Percentiles rank a stretch among this genome's conserved stretches.
Conservation (phyloP, 2,113 vertebrate species). For the Pedetes capensis region DNA sequence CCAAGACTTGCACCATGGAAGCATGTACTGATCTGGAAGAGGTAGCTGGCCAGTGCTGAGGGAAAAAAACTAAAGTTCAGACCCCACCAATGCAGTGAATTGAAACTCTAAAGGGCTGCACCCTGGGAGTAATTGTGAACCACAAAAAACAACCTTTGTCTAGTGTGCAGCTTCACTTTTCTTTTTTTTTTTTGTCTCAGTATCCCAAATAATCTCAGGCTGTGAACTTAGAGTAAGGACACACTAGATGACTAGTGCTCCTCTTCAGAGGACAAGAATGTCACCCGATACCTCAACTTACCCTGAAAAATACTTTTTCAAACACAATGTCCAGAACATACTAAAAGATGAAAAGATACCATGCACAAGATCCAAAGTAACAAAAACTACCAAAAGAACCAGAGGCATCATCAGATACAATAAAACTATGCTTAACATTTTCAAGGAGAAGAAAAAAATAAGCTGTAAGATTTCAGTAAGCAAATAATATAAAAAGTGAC, state of each 20-base stretch:
- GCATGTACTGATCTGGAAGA: neutral
- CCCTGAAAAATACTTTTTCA: conserved; percentile 9
- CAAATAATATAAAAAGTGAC: neutral
- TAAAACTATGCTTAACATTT: neutral
- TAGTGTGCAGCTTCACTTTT: neutral
- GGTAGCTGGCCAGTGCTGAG: neutral
- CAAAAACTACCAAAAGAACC: neutral
- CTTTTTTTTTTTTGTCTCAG: neutral
- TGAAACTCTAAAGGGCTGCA: neutral
- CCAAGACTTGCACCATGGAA: neutral
- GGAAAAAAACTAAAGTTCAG: neutral
- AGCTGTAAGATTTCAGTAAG: neutral
- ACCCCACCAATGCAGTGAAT: neutral
- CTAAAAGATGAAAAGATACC: neutral
- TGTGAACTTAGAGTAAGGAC: neutral
- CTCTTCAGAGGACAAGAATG: neutral
- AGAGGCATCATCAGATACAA: neutral
- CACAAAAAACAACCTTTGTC: neutral
- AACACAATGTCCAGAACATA: neutral
- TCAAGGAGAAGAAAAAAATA: conserved; percentile 17
- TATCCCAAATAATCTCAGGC: neutral
- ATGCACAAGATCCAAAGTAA: neutral
- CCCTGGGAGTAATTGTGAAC: neutral
- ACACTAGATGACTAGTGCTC: neutral
- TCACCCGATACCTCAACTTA: neutral